Base-by-base conservation (phyloP, 2,888 invertebrate species). In the Nomada ferruginata region DNA sequence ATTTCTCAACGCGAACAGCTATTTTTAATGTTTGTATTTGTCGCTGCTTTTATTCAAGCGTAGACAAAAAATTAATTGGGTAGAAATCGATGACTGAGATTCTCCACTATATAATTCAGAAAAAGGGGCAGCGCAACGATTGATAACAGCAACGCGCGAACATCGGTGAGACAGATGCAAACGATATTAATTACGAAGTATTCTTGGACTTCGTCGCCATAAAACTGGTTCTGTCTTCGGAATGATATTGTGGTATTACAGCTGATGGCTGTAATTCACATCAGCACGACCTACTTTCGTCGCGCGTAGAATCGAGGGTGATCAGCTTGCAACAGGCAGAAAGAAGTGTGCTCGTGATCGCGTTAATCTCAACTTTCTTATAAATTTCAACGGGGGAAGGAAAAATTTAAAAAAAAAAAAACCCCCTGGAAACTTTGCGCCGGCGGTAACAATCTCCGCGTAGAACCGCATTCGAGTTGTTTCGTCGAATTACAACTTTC, bases 251-350 rank as follows among this genome's bases (percentile, higher is more conserved):
- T 44, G 55, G 75, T 60, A 65, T 82, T 87, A 78, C 87, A 76
- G 69, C 86, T 83, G 82, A 81, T 84, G 76, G 82, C 84, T 82
- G 82, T 81, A 82, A 82, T 79, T 79, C 89, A 61, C 79, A 73
- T 75, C 79, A 76, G 76, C 65, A 60, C 78, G 83, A 85, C 85
- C 83, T 76, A 82, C 73, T 83, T 85, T 79, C 61, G 23, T 20
- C 63, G 63, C 77, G 75, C 72, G 65, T 69, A 59, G 76, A 84
- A 73, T 76, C 84, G 66, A 36, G 57, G 65, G 69, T 72, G 70
- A 85, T 85, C 79, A 65, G 76, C 68, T 72, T 68, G 53, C 68
- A 72, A 29, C 26, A 13, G 26, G 53, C 23, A 18, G 57, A 15
- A 23, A 55, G 52, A 11, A 52, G 4, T 20, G 53, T 29, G 26